phyloP scores from a whole-genome alignment of 2,113 vertebrate genomes.

The Malurus melanocephalus region DNA sequence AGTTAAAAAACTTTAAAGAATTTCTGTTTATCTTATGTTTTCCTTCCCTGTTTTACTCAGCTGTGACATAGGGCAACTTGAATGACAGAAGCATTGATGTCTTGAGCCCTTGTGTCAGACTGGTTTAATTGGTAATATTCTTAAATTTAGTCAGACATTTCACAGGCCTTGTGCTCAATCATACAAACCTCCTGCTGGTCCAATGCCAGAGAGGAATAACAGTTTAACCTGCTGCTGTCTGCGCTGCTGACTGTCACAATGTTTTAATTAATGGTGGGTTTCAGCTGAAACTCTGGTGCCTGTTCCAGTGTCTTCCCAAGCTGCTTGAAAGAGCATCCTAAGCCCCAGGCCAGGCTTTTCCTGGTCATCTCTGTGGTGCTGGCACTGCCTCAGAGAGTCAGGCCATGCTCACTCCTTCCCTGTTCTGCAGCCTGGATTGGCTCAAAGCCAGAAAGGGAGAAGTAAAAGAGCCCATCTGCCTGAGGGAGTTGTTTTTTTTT shows the following conservation, averaged over 20 bases:
- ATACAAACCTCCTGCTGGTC: neutral
- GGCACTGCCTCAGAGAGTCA: rapidly evolving
- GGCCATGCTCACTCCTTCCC: neutral
- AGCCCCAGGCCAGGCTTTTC: neutral
- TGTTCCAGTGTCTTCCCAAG: neutral
- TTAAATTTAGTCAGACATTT: neutral
- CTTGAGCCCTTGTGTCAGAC: neutral
- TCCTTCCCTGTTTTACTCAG: neutral
- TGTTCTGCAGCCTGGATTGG: neutral
- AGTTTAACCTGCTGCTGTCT: neutral
- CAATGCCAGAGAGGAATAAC: neutral
- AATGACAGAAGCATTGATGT: neutral
- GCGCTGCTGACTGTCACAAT: neutral
- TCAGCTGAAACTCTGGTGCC: neutral
- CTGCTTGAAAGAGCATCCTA: neutral
- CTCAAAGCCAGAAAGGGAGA: neutral
- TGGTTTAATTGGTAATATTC: neutral
- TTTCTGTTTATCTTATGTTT: neutral
- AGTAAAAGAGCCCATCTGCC: neutral
- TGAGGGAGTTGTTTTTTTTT: neutral
- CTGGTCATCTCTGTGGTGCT: neutral
- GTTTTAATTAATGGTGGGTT: neutral
- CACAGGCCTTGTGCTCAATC: neutral
- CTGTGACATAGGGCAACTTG: neutral
- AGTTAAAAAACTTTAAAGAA: neutral